Conservation (phyloP, 2,888 invertebrate species). For the Conus canariensis region DNA sequence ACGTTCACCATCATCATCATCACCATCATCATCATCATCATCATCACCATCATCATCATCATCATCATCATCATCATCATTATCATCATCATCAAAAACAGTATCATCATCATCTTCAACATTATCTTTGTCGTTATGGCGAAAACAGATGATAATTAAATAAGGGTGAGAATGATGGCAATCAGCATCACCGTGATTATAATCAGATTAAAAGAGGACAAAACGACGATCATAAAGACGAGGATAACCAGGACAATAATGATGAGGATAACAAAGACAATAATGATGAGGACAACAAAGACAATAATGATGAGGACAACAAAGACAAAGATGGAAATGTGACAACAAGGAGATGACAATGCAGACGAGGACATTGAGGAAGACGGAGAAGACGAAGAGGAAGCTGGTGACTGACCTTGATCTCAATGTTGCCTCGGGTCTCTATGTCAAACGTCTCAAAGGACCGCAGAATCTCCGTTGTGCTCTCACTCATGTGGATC, state of each 20-base stretch:
- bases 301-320: not conserved
- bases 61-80: not conserved
- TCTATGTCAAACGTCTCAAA: constrained; percentile 91
- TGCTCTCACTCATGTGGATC: constrained; percentile 94
- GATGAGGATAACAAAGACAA: not conserved
- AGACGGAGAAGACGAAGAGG: not conserved
- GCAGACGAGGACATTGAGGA: not conserved
- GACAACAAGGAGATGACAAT: not conserved
- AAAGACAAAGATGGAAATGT: not conserved
- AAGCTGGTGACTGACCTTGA: constrained; percentile 85
- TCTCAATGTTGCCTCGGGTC: constrained; percentile 91
- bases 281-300: not conserved
- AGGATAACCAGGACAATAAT: not conserved
- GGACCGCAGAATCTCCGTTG: constrained; percentile 90
- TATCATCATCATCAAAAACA: no score
- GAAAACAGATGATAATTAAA: no score
- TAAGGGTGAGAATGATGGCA: no score
- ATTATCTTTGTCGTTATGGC: no score
- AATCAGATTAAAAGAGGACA: not conserved
- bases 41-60: not conserved
- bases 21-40: not conserved
- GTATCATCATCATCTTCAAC: no score
- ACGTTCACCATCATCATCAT: not conserved
- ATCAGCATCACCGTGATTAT: no score
- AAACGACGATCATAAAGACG: not conserved